Evolutionary conservation across 2,888 invertebrate genomes (phyloP).

Genomic region (Teleogryllus oceanicus): DNA sequence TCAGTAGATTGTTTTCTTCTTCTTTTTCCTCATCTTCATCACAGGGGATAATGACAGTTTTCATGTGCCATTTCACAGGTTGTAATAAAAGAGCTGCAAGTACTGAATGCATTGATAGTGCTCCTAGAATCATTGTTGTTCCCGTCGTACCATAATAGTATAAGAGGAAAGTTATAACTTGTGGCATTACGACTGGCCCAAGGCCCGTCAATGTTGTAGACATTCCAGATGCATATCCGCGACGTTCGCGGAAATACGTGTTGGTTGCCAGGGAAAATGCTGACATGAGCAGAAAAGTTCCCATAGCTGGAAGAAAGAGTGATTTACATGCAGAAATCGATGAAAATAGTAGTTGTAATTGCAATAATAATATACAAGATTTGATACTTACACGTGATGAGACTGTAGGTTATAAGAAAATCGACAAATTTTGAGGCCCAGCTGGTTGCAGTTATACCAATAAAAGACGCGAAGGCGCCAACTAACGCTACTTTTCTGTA

Average conservation of each 20-base stretch:
- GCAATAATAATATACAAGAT: background rate
- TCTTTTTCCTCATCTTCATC: background rate
- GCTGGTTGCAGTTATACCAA: constrained; percentile 59
- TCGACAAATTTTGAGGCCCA: constrained; percentile 55
- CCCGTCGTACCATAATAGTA: constrained; percentile 57
- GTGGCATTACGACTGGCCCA: constrained; percentile 64
- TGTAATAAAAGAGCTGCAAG: constrained; percentile 60
- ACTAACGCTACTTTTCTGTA: constrained; percentile 61
- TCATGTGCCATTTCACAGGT: constrained; percentile 66
- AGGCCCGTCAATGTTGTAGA: constrained; percentile 64
- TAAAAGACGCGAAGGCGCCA: constrained; percentile 55
- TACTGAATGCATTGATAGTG: constrained; percentile 58
- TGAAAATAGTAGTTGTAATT: background rate
- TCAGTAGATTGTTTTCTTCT: too few relatives aligned
- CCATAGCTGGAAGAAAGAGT: constrained; percentile 55
- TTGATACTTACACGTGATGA: constrained; percentile 62
- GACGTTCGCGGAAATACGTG: constrained; percentile 60
- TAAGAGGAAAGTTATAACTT: constrained; percentile 57
- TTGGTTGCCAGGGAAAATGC: constrained; percentile 63
- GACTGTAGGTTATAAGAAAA: constrained; percentile 63
- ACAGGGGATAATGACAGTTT: constrained; percentile 50
- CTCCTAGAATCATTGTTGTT: constrained; percentile 60
- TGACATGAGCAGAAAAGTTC: constrained; percentile 58
- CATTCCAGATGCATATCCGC: constrained; percentile 60
- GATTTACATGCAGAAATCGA: background rate